Evolutionary conservation across 1,140 invertebrate species (phyloP).

Genomic region (Caerostris darwini): DNA sequence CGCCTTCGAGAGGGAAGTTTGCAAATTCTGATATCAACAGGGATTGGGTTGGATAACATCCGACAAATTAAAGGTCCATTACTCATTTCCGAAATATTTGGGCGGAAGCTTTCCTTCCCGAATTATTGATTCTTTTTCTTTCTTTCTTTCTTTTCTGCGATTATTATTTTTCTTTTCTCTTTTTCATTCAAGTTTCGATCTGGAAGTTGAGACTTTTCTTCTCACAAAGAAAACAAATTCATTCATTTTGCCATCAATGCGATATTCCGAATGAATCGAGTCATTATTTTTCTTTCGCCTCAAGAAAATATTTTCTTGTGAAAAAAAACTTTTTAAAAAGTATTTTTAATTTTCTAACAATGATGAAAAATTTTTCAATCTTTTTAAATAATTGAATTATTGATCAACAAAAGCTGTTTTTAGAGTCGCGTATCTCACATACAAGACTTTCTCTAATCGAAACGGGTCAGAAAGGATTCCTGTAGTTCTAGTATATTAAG

Average conservation of each 20-base stretch:
- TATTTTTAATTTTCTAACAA: no score
- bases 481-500: no score
- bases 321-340: no score
- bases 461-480: no score
- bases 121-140: not conserved
- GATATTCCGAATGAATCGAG: not conserved
- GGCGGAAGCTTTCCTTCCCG: not conserved
- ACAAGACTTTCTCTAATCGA: no score
- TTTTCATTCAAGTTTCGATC: not conserved
- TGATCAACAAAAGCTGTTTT: no score
- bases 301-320: no score
- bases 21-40: constrained; percentile 31
- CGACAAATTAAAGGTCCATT: constrained; percentile 38
- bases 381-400: no score
- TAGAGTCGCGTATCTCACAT: no score
- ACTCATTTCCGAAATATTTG: not conserved
- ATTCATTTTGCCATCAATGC: not conserved
- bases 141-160: not conserved
- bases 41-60: constrained; percentile 27
- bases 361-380: no score
- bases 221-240: constrained; percentile 20
- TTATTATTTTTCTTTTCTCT: not conserved
- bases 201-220: not conserved
- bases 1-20: not conserved
- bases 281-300: not conserved